Evolutionary conservation across 2,888 invertebrate genomes (phyloP), one percentile per base, ranked within the genome.

Genomic region (Agonopterix alstromeriana): DNA sequence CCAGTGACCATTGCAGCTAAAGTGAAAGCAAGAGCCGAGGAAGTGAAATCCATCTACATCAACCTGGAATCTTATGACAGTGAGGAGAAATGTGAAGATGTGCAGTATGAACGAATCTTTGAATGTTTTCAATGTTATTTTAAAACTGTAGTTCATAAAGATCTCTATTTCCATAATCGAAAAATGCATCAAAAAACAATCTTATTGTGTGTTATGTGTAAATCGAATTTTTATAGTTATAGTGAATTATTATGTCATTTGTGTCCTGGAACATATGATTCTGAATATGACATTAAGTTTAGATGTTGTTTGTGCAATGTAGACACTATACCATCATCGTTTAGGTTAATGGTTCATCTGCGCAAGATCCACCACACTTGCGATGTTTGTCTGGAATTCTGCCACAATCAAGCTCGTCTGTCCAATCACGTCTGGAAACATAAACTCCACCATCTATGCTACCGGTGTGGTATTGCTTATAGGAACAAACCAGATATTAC

Each of bases 341-440:
- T 97, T 80, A 91, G 96, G 51, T 82, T 96, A 49, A 96, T 97
- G 95, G 96, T 96, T 40, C 97, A 97, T 78, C 79, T 97, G 53
- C 82, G 97, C 35, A 96, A 95, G 75, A 91, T 92, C 55, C 97
- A 97, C 77, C 94, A 94, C 71, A 93, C 94, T 0, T 97, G 97
- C 77, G 96, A 97, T 81, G 94, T 96, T 12, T 97, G 97, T 70
- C 82, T 97, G 58, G 96, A 96, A 76, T 90, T 93, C 55, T 95
- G 95, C 64, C 91, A 93, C 47, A 94, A 93, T 70, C 96, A 96
- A 70, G 91, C 93, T 57, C 92, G 93, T 58, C 84, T 97, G 1
- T 95, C 96, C 0, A 95, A 94, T 62, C 97, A 97, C 69, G 95
- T 96, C 14, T 96, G 96, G 95, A 97, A 97, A 81, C 96, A 97